Base-by-base conservation (phyloP, 2,888 invertebrate genomes). In the Coenonympha glycerion region DNA sequence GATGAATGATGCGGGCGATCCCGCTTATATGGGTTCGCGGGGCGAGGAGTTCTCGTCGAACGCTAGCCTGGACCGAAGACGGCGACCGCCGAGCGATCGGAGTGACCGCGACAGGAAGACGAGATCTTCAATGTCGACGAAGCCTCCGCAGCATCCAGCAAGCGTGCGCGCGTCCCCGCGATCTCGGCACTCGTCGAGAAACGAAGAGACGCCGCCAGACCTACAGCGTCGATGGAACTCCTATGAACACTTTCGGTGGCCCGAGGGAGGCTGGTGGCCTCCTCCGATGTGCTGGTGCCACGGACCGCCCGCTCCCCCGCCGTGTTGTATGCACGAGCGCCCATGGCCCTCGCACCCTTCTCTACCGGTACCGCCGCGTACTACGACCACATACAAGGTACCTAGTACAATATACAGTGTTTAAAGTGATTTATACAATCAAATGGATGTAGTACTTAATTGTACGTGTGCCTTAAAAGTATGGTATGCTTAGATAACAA, bases 31-130 rank as follows among this genome's bases (percentile, higher is more conserved):
- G 65, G 78, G 77, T 28, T 59, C 71, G 21, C 76, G 75, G 52
- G 62, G 67, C 33, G 84, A 84, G 33, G 78, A 82, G 50, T 80
- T 78, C 62, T 56, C 52, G 16, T 69, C 76, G 3, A 73, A 82
- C 40, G 80, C 83, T 13, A 90, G 91, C 59, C 81, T 90, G 59
- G 88, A 91, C 61, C 86, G 91, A 55, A 79, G 90, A 51, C 79
- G 90, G 37, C 85, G 89, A 37, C 68, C 77, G 31, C 69, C 83
- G 33, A 76, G 84, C 24, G 87, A 87, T 59, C 84, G 90, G 30
- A 87, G 86, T 54, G 91, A 91, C 59, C 82, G 92, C 31, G 92
- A 92, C 66, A 89, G 90, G 46, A 91, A 91, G 71, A 88, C 90
- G 46, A 84, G 89, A 59, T 91, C 91, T 5, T 89, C 90, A 21